These are phyloP conservation scores for Lithosia quadra DNA, from an alignment of 2,888 invertebrate genomes.

Conservation along the genomic window DNA sequence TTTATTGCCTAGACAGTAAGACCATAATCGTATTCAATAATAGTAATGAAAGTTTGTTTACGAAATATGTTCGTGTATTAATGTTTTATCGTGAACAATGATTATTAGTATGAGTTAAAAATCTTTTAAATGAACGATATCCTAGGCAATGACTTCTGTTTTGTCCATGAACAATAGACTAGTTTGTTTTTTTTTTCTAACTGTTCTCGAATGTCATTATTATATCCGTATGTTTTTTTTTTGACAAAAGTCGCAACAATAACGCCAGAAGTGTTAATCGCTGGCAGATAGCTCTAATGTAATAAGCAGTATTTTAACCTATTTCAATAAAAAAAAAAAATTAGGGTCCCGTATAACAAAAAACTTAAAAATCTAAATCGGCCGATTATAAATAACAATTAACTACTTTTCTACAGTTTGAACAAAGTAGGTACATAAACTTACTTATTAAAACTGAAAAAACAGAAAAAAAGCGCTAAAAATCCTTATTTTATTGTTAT, in stretches of 20 bases:
- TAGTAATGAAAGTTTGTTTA: neutral
- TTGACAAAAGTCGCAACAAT: neutral
- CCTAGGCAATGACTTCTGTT: slow-evolving; percentile 15
- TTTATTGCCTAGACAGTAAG: accelerated
- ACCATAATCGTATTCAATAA: neutral
- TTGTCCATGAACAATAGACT: slow-evolving; percentile 7
- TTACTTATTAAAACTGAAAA: too few species aligned
- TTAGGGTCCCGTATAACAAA: too few species aligned
- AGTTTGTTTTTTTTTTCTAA: neutral
- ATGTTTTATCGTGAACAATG: slow-evolving; percentile 20
- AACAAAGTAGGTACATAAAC: too few species aligned
- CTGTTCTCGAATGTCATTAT: neutral
- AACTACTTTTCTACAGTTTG: too few species aligned
- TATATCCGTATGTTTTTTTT: too few species aligned
- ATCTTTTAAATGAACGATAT: slow-evolving; percentile 15
- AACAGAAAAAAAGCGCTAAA: too few species aligned
- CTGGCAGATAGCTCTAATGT: neutral
- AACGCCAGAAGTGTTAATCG: neutral
- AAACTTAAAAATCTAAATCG: too few species aligned
- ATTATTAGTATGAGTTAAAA: slow-evolving; percentile 26
- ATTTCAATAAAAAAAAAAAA: too few species aligned
- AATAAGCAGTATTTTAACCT: too few species aligned
- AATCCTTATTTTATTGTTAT: too few species aligned
- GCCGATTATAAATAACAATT: too few species aligned
- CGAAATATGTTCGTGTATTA: slow-evolving; percentile 20